Base-by-base conservation (phyloP, 2,888 invertebrate genomes). In the Toxonevra muliebris region DNA sequence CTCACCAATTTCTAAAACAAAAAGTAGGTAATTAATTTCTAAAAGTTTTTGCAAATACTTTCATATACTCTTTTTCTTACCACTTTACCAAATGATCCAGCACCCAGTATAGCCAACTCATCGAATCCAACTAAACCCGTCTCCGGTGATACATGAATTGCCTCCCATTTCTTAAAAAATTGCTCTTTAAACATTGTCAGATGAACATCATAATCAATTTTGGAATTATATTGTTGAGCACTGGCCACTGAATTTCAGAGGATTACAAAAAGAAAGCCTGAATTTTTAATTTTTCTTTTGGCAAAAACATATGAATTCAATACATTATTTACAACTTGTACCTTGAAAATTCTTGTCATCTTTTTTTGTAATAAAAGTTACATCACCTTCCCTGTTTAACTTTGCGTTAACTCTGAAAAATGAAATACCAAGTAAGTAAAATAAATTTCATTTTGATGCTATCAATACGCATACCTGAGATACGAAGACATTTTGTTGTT, bases 41-140 rank as follows among this genome's bases (percentile, higher is more conserved):
- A n/a, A n/a, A n/a, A n/a, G n/a, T n/a, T n/a, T n/a, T n/a, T n/a
- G n/a, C n/a, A n/a, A n/a, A n/a, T n/a, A n/a, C n/a, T n/a, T n/a
- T n/a, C n/a, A n/a, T n/a, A n/a, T n/a, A n/a, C n/a, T n/a, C n/a
- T n/a, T n/a, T n/a, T 12, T 12, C 69, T 42, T 76, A 95, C 88
- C 4, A 97, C 97, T 75, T 93, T 89, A 1, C 97, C 97, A 83
- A 97, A 98, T 0, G 95, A 95, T 7, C 97, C 97, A 0, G 93
- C 91, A 0, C 97, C 97, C 63, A 97, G 86, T 0, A 94, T 94
- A 79, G 90, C 90, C 45, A 93, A 85, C 65, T 91, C 86, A 64
- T 93, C 91, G 78, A 92, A 92, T 79, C 95, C 94, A 77, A 88
- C 81, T 11, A 85, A 65, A 0, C 83, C 80, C 0, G 67, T 77